A percentile compares a stretch with the other conserved stretches of the same genome.
These are phyloP conservation scores for Eupeodes latifasciatus DNA, from an alignment of 2,888 invertebrate species.

Conservation along the genomic window DNA sequence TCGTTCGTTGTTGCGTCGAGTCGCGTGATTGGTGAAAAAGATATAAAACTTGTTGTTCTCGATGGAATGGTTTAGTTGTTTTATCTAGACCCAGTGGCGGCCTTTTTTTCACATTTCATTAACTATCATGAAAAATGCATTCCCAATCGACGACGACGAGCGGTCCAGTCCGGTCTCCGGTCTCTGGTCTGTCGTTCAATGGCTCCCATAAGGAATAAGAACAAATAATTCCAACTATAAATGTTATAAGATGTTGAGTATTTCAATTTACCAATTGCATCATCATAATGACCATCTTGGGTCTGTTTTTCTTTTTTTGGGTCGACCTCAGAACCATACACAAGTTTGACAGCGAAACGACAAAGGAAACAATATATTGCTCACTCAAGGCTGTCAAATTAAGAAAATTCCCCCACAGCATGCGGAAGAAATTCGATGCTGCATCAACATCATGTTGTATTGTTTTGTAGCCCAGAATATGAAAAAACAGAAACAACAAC, in stretches of 20 bases:
- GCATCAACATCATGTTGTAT: slow-evolving; percentile 36
- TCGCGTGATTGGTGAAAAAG: neutral
- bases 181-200: neutral
- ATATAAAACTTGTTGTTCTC: slow-evolving; percentile 17
- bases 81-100: slow-evolving; percentile 54
- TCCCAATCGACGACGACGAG: slow-evolving; percentile 20
- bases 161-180: too few relatives aligned
- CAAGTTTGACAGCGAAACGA: slow-evolving; percentile 46
- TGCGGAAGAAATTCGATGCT: slow-evolving; percentile 67
- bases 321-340: slow-evolving; percentile 36
- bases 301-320: neutral
- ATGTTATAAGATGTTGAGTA: slow-evolving; percentile 46
- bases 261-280: slow-evolving; percentile 69
- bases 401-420: slow-evolving; percentile 72
- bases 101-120: slow-evolving; percentile 53
- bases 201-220: slow-evolving; percentile 21
- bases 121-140: slow-evolving; percentile 36
- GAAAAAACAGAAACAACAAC: neutral
- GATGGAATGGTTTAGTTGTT: slow-evolving; percentile 28
- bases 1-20: too few relatives aligned
- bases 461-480: neutral
- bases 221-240: slow-evolving; percentile 4
- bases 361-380: slow-evolving; percentile 52
- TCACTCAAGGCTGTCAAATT: slow-evolving; percentile 76
- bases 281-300: slow-evolving; percentile 56